Percentiles rank a stretch among this genome's conserved stretches.
These are phyloP conservation scores for Stenurella melanura DNA, from an alignment of 2,888 invertebrate genomes.

Conservation along the genomic window DNA sequence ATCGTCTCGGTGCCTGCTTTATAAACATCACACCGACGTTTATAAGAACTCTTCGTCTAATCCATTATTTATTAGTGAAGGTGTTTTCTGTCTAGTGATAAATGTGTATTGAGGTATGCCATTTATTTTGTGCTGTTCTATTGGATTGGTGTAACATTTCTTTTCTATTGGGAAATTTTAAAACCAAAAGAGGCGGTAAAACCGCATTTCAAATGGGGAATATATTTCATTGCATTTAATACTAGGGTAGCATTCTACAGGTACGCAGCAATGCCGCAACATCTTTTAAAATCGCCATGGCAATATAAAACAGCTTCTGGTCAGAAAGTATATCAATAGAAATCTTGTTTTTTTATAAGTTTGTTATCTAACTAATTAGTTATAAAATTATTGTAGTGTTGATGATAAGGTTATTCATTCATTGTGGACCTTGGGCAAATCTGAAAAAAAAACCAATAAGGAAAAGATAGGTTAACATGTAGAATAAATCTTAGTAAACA, in stretches of 20 bases:
- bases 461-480: too few species aligned
- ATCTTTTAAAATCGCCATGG: too few species aligned
- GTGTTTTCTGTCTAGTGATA: slow-evolving; percentile 43
- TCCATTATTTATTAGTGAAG: slow-evolving; percentile 43
- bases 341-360: too few species aligned
- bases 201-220: background rate
- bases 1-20: slow-evolving; percentile 33
- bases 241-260: background rate
- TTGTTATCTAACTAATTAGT: too few species aligned
- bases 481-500: too few species aligned
- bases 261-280: background rate
- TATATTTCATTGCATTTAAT: background rate
- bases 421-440: too few species aligned
- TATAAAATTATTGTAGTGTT: too few species aligned
- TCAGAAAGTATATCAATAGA: too few species aligned
- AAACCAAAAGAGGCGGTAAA: background rate
- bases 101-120: slow-evolving; percentile 44
- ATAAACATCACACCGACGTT: slow-evolving; percentile 36
- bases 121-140: background rate
- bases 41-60: slow-evolving; percentile 24
- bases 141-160: background rate
- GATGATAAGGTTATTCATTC: too few species aligned
- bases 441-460: too few species aligned
- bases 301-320: too few species aligned
- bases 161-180: background rate